Evolutionary conservation across 2,113 vertebrate species (phyloP).

Genomic region (Sturnira hondurensis): DNA sequence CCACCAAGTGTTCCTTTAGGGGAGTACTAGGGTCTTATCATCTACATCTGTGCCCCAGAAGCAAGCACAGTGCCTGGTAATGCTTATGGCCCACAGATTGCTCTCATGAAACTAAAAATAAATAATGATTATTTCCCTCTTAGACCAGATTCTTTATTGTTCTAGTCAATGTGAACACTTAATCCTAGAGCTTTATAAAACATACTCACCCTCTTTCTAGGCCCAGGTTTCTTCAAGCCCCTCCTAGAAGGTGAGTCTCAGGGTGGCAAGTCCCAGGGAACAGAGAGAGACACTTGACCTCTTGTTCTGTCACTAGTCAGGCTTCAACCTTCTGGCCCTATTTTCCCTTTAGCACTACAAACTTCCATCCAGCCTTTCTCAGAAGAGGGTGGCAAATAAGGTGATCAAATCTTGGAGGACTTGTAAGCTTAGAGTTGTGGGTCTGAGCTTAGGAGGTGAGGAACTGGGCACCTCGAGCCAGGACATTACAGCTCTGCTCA

Average conservation of each 20-base stretch:
- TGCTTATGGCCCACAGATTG: not conserved
- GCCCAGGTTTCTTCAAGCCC: not conserved
- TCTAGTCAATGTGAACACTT: constrained; percentile 1
- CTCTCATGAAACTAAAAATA: not conserved
- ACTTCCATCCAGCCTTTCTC: not conserved
- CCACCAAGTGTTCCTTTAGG: not conserved
- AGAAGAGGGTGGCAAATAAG: not conserved
- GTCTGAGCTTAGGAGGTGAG: not conserved
- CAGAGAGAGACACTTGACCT: not conserved
- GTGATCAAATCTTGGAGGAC: not conserved
- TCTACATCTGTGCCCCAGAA: not conserved
- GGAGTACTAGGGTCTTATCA: not conserved
- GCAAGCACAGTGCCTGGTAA: not conserved
- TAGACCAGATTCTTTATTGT: not conserved
- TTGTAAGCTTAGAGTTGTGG: not conserved
- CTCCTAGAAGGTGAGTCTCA: not conserved
- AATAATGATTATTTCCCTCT: not conserved
- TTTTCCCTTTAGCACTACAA: not conserved
- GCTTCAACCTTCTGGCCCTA: not conserved
- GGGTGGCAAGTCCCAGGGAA: not conserved
- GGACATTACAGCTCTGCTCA: not conserved
- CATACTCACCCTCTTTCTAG: not conserved
- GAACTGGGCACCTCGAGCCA: not conserved
- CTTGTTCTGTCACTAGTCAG: constrained; percentile 17
- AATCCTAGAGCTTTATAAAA: not conserved